These are phyloP conservation scores for Percopsis omiscomaycus DNA, from an alignment of 2,797 vertebrate species.

Conservation along the genomic window DNA sequence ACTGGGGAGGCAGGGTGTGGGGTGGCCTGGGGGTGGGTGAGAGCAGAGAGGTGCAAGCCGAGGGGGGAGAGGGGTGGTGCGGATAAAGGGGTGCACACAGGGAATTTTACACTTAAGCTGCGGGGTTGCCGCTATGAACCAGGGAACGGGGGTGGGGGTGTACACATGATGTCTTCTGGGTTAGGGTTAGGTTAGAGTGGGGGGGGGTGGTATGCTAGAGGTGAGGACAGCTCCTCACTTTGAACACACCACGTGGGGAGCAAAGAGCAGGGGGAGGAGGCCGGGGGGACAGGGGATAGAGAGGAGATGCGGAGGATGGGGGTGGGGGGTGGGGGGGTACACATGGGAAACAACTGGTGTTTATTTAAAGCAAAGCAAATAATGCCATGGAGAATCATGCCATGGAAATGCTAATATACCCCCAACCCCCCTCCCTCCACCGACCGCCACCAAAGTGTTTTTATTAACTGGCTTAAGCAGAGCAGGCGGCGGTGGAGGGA, in stretches of 20 bases:
- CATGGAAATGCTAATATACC: conserved; percentile 57
- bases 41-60: background rate
- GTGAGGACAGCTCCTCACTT: conserved; percentile 43
- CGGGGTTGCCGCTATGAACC: too few species aligned
- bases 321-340: conserved; percentile 17
- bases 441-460: conserved; percentile 42
- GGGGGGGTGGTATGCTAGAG: conserved; percentile 12
- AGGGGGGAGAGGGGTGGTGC: conserved; percentile 8
- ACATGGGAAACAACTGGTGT: conserved; percentile 41
- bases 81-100: conserved; percentile 29
- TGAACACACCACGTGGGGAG: too few species aligned
- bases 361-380: conserved; percentile 58
- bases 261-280: background rate
- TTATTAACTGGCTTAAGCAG: conserved; percentile 49
- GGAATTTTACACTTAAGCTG: conserved; percentile 26
- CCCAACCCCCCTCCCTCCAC: conserved; percentile 6
- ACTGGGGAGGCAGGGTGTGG: conserved; percentile 6
- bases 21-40: conserved; percentile 10
- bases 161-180: too few species aligned
- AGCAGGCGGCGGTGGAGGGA: background rate
- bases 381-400: conserved; percentile 31
- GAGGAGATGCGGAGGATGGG: conserved; percentile 4
- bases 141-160: too few species aligned
- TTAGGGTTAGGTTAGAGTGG: too few species aligned
- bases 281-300: conserved; percentile 14